These are phyloP conservation scores for Leptinotarsa defecta DNA, from an alignment of 1,140 invertebrate species.

Conservation along the genomic window DNA sequence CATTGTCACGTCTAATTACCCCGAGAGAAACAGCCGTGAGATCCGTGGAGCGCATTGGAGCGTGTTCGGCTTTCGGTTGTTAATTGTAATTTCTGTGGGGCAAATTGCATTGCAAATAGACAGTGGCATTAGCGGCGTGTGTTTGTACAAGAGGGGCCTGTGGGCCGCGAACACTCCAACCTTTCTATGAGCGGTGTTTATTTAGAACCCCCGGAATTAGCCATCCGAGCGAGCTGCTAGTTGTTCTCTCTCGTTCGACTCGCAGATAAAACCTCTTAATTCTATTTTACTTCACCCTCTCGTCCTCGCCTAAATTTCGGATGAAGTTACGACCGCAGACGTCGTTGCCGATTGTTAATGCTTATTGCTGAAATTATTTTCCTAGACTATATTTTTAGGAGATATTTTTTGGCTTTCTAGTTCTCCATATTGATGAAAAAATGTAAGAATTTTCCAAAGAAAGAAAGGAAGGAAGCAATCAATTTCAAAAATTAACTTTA, in stretches of 20 bases:
- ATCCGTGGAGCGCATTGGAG: conserved; percentile 38
- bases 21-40: neutral
- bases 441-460: too few species aligned
- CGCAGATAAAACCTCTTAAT: conserved; percentile 51
- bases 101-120: conserved; percentile 50
- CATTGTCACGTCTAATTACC: neutral
- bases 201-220: conserved; percentile 45
- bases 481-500: too few species aligned
- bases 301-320: neutral
- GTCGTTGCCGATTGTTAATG: too few species aligned
- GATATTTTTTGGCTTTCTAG: too few species aligned
- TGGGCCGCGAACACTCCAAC: conserved; percentile 4
- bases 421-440: too few species aligned
- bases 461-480: too few species aligned
- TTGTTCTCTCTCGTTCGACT: conserved; percentile 34
- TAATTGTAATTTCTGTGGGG: conserved; percentile 51
- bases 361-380: too few species aligned
- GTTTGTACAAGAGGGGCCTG: conserved; percentile 46
- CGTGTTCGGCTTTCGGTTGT: conserved; percentile 44
- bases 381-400: too few species aligned
- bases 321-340: conserved; percentile 9
- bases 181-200: conserved; percentile 39
- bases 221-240: too few species aligned
- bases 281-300: conserved; percentile 41
- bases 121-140: conserved; percentile 48